Percentiles rank a stretch among this genome's conserved stretches.
phyloP scores from a whole-genome alignment of 2,888 invertebrate species.

The Archips crataeganus region DNA sequence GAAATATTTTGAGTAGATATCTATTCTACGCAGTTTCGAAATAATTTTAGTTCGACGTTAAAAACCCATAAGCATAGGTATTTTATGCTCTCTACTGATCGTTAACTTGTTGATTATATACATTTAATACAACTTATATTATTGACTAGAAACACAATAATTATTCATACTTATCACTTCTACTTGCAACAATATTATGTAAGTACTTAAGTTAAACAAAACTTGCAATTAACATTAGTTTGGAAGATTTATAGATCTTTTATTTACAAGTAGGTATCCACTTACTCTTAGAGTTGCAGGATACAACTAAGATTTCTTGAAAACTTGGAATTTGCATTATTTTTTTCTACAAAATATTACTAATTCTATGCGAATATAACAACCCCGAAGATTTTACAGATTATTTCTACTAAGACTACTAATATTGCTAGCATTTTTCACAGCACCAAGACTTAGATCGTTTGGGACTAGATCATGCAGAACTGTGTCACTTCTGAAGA shows the following conservation, averaged over 20 bases:
- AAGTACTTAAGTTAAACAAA: too few relatives aligned
- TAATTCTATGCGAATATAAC: neutral
- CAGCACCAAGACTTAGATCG: constrained; percentile 74
- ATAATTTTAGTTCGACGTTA: too few relatives aligned
- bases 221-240: neutral
- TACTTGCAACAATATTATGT: neutral
- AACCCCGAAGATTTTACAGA: constrained; percentile 52
- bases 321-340: neutral
- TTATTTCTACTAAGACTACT: constrained; percentile 65
- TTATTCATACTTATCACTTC: constrained; percentile 7
- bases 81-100: too few relatives aligned
- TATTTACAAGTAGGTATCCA: too few relatives aligned
- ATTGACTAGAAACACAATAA: constrained; percentile 19
- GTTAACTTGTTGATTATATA: neutral
- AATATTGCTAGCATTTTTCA: constrained; percentile 62
- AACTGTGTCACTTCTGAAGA: constrained; percentile 76
- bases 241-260: neutral
- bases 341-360: too few relatives aligned
- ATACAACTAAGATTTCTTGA: neutral
- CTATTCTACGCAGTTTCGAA: too few relatives aligned
- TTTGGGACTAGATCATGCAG: constrained; percentile 80
- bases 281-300: too few relatives aligned
- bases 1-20: too few relatives aligned
- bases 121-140: constrained; percentile 2
- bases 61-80: too few relatives aligned